Conservation (phyloP, 2,888 invertebrate species). For the Tolmerus cingulatus region DNA sequence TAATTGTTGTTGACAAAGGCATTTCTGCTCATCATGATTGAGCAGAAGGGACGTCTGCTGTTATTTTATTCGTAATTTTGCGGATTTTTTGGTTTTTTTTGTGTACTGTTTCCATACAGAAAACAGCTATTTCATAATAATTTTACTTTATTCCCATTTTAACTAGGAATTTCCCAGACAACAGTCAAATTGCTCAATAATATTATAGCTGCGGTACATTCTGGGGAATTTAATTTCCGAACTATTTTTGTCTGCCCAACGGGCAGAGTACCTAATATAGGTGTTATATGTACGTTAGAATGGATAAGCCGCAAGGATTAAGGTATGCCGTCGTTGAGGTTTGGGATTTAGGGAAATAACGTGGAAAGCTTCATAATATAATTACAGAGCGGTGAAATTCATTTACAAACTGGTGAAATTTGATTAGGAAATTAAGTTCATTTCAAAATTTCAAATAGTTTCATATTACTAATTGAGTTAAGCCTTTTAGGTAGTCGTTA, state of each 20-base stretch:
- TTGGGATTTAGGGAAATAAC: background rate
- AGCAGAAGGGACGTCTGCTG: background rate
- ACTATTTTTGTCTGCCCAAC: background rate
- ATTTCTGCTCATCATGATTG: background rate
- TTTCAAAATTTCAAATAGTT: background rate
- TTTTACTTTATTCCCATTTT: background rate
- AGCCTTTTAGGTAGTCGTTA: background rate
- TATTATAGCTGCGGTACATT: background rate
- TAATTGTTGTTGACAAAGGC: background rate
- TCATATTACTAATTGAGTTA: background rate
- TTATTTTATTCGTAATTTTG: background rate
- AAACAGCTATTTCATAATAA: background rate
- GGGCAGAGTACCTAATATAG: background rate
- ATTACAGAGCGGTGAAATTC: background rate
- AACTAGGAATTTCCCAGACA: background rate
- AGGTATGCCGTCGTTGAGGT: background rate
- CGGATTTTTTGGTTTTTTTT: background rate
- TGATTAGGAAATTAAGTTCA: background rate
- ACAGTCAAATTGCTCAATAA: background rate
- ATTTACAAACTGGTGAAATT: background rate
- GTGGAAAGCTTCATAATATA: background rate
- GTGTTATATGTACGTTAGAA: background rate
- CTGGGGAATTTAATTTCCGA: background rate
- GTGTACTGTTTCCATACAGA: background rate
- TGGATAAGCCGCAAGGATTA: background rate